Evolutionary conservation across 2,888 invertebrate genomes (phyloP), one percentile per base, ranked within the genome.

Genomic region (Drosophila nr. fundita): DNA sequence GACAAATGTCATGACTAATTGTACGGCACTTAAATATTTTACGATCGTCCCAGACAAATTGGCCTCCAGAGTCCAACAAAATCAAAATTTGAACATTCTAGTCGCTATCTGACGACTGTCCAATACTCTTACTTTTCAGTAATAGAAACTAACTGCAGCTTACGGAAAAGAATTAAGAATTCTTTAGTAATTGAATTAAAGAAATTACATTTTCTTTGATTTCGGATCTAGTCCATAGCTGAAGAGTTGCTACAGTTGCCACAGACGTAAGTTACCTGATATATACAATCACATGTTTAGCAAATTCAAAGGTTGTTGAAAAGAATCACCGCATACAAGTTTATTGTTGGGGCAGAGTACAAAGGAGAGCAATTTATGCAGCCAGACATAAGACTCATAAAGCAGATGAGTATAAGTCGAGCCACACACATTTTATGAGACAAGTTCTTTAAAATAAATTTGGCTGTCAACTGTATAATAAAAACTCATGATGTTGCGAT

Each of bases 1-100:
- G 79, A 76, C 73, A 83, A 87, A 73, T 83, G 72, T 74, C 74
- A 79, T 86, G 83, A 79, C 90, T 88, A 87, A 88, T 87, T 87
- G 86, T 81, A 74, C 54, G 80, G 75, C 88, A 85, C 81, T 81
- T 76, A 87, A 84, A 75, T 61, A 67, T 64, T 78, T 78, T 85
- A 80, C 55, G 78, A 70, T 74, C 69, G 45, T 57, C 63, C 48
- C 70, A 69, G 50, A 60, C 48, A 78, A 74, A 57, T 68, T 78
- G 69, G 74, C 42, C 64, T 34, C 59, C 60, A 64, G 61, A 34
- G 54, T 29, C 54, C 30, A 52, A 54, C 38, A 27, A 65, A 57
- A 64, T 60, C 57, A 63, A 55, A 32, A 59, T 52, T 32, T 40
- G 50, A 48, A 15, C 11, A 1, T n/a, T 15, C 4, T 29, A 2